Conservation (phyloP, 2,113 vertebrate genomes). For the Strix uralensis region DNA sequence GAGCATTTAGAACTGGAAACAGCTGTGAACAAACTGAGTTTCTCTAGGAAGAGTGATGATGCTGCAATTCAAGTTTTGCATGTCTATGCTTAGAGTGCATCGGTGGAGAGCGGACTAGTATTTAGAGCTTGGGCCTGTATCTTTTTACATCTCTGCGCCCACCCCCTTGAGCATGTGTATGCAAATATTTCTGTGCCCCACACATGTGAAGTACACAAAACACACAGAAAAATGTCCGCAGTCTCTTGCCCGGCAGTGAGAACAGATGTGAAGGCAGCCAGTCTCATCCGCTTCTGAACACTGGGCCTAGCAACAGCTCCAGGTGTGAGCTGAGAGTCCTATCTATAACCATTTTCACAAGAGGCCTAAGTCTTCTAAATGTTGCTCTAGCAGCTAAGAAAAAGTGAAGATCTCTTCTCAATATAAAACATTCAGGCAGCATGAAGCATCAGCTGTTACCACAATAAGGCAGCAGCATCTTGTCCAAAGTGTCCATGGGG, state of each 20-base stretch:
- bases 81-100: not conserved
- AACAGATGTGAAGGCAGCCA: not conserved
- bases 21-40: not conserved
- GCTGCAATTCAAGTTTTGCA: not conserved
- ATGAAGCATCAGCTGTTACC: not conserved
- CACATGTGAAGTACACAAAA: not conserved
- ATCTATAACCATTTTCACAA: not conserved
- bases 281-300: not conserved
- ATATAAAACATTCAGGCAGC: not conserved
- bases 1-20: not conserved
- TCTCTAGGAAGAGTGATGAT: not conserved
- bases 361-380: not conserved
- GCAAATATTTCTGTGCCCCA: not conserved
- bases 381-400: not conserved
- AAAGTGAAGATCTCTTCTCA: not conserved
- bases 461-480: not conserved
- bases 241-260: not conserved
- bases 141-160: not conserved
- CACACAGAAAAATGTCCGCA: not conserved
- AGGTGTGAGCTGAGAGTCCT: not conserved
- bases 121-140: not conserved
- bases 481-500: not conserved
- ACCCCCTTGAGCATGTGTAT: not conserved
- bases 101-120: not conserved
- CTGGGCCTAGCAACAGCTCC: not conserved